These are phyloP conservation scores for Hylyphantes graminicola DNA, from an alignment of 1,140 invertebrate genomes.

Conservation along the genomic window DNA sequence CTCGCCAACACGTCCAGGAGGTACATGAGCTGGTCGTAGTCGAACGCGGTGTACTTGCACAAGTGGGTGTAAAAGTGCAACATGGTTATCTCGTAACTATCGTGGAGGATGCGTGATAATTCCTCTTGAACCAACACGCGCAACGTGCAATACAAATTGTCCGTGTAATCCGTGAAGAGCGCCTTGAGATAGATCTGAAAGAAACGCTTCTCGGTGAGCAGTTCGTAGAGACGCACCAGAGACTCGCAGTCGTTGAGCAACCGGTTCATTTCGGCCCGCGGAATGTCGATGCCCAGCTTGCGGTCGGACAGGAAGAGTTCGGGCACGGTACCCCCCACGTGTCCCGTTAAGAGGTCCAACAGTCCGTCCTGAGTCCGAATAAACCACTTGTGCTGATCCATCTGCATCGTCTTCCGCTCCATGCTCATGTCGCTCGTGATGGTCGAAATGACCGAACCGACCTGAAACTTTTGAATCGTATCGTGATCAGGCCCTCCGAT, in stretches of 20 bases:
- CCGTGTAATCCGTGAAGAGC: neutral
- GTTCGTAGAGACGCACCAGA: neutral
- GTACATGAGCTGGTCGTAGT: conserved; percentile 33
- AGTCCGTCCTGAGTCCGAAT: neutral
- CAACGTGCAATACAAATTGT: neutral
- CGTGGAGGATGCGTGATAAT: no score
- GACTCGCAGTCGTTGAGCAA: neutral
- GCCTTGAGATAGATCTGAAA: conserved; percentile 18
- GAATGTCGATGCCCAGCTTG: neutral
- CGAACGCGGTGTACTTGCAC: conserved; percentile 3
- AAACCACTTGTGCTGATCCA: conserved; percentile 42
- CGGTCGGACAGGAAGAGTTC: conserved; percentile 20
- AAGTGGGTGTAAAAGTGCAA: conserved; percentile 12
- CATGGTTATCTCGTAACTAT: neutral
- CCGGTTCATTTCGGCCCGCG: neutral
- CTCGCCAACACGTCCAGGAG: conserved; percentile 15
- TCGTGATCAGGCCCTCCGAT: conserved; percentile 2
- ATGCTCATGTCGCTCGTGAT: conserved; percentile 12
- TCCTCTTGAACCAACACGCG: neutral
- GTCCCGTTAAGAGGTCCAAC: conserved; percentile 35
- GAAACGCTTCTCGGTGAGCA: neutral
- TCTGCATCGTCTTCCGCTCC: conserved; percentile 8
- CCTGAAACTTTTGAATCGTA: neutral
- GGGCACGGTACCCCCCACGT: conserved; percentile 21
- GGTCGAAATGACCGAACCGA: neutral